phyloP scores from a whole-genome alignment of 2,797 vertebrate species.

The Apogon talboti region DNA sequence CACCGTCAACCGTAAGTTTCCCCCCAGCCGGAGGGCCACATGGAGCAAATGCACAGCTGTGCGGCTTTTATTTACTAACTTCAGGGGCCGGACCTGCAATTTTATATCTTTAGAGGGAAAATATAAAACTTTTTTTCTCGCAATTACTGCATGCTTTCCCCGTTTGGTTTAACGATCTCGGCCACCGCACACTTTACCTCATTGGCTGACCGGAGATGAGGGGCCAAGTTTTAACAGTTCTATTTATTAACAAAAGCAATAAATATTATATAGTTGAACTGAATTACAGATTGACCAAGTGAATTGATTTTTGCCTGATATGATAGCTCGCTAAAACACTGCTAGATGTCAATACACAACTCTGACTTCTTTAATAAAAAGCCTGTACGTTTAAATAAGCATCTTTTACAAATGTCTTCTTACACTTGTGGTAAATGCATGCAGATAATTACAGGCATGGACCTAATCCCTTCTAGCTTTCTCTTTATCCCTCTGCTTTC shows the following conservation, averaged over 20 bases:
- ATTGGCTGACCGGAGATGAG: too few relatives aligned
- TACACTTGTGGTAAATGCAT: conserved; percentile 44
- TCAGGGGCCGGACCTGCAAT: not conserved
- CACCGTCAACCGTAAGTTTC: conserved; percentile 92
- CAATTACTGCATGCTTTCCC: too few relatives aligned
- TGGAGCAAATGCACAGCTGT: conserved; percentile 46
- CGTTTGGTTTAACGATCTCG: too few relatives aligned
- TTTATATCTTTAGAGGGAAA: too few relatives aligned
- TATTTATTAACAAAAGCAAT: too few relatives aligned
- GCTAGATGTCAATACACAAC: not conserved
- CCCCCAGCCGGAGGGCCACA: conserved; percentile 21
- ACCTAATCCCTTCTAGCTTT: conserved; percentile 44
- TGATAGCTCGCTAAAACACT: too few relatives aligned
- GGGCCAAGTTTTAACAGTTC: too few relatives aligned
- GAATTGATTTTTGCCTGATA: conserved; percentile 7
- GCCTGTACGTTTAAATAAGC: conserved; percentile 15
- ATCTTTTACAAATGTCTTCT: conserved; percentile 26
- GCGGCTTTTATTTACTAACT: conserved; percentile 4
- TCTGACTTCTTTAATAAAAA: conserved; percentile 4
- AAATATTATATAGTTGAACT: not conserved
- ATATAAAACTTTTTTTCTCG: too few relatives aligned
- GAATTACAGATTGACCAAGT: not conserved
- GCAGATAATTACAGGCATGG: conserved; percentile 42
- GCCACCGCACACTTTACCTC: not conserved
- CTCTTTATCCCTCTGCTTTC: conserved; percentile 23